A percentile compares a stretch with the other conserved stretches of the same genome.
Conservation (phyloP, 2,888 invertebrate species). For the Operophtera brumata region DNA sequence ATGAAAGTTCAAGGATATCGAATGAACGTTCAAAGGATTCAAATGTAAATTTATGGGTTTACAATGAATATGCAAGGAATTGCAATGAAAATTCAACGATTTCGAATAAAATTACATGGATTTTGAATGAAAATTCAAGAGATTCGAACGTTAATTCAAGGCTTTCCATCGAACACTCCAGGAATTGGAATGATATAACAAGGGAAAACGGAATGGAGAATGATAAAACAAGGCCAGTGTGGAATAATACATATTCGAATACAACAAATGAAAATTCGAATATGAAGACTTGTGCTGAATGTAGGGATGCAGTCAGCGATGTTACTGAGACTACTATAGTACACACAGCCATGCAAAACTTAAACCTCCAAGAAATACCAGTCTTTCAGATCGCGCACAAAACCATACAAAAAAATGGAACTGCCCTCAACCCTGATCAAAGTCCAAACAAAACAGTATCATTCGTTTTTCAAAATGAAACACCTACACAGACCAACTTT, state of each 20-base stretch:
- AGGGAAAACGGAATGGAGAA: not conserved
- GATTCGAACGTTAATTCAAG: too few species aligned
- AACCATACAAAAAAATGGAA: not conserved
- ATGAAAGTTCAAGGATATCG: not conserved
- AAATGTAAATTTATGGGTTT: not conserved
- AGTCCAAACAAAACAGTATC: conserved; percentile 3
- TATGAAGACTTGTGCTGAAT: not conserved
- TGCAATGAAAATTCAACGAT: not conserved
- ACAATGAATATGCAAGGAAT: not conserved
- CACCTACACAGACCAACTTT: not conserved
- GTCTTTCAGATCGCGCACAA: not conserved
- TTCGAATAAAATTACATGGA: too few species aligned
- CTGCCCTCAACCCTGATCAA: not conserved
- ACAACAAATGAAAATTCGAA: conserved; percentile 1
- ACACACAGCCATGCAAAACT: not conserved
- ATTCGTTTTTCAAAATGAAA: not conserved
- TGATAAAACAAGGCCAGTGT: not conserved
- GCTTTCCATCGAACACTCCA: not conserved
- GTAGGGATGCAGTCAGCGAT: not conserved
- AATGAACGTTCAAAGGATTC: not conserved
- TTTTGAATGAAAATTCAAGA: too few species aligned
- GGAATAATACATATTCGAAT: not conserved
- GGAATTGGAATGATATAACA: not conserved
- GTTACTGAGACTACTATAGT: not conserved
- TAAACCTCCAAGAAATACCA: not conserved